phyloP scores from a whole-genome alignment of 2,888 invertebrate species.

The Hymenopus coronatus region DNA sequence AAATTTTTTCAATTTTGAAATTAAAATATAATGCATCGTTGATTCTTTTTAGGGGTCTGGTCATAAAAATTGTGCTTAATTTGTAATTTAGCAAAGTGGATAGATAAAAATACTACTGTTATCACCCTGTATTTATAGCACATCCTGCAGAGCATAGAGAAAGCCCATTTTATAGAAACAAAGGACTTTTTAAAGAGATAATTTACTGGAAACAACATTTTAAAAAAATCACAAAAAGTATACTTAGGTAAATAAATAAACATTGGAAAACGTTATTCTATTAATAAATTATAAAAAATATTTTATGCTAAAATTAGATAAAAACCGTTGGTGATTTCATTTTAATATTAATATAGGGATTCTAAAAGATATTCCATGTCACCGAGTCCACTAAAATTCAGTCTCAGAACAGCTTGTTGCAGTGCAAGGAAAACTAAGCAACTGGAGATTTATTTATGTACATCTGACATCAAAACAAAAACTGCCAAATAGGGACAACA shows the following conservation, averaged over 20 bases:
- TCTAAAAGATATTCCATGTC: background rate
- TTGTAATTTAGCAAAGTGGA: background rate
- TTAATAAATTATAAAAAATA: constrained; percentile 22
- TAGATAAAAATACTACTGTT: background rate
- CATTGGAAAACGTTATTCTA: constrained; percentile 16
- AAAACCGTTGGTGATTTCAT: background rate
- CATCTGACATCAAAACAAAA: background rate
- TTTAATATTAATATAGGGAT: background rate
- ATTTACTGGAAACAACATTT: background rate
- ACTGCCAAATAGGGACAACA: background rate
- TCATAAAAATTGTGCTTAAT: background rate
- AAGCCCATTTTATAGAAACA: background rate
- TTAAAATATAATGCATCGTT: background rate
- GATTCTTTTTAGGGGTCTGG: background rate
- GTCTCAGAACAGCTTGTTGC: background rate
- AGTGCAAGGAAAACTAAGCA: background rate
- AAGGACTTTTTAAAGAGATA: background rate
- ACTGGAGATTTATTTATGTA: background rate
- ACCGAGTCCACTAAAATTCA: background rate
- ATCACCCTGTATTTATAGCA: background rate
- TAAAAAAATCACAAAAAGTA: background rate
- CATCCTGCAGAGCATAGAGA: background rate
- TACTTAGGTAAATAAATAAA: constrained; percentile 12
- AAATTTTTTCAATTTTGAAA: background rate
- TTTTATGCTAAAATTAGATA: constrained; percentile 5